phyloP scores from a whole-genome alignment of 2,888 invertebrate species.

The Scaptomyza polygonia region DNA sequence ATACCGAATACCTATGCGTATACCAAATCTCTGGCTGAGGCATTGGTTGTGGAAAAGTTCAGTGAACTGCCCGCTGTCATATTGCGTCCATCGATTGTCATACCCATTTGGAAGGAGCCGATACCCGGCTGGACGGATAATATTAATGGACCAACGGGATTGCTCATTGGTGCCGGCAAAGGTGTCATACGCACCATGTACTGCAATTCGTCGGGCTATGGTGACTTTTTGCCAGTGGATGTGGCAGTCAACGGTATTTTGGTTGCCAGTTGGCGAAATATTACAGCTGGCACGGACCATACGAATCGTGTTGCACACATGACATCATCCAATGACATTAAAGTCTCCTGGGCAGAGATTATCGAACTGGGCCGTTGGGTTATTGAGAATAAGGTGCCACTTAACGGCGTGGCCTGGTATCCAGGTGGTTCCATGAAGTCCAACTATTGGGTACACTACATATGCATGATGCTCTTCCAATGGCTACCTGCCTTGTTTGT shows the following conservation, averaged over 20 bases:
- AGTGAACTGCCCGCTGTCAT: conserved; percentile 91
- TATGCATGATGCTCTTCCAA: conserved; percentile 94
- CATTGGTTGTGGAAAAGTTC: conserved; percentile 91
- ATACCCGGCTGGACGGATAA: conserved; percentile 97
- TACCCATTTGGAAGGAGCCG: conserved; percentile 94
- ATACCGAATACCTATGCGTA: conserved; percentile 87
- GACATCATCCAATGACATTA: conserved; percentile 92
- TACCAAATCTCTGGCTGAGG: conserved; percentile 96
- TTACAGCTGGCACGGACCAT: conserved; percentile 65
- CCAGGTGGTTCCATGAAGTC: conserved; percentile 95
- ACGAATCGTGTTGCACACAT: conserved; percentile 88
- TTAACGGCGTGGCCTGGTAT: conserved; percentile 94
- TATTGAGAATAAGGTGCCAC: conserved; percentile 90
- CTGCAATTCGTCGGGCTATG: conserved; percentile 90
- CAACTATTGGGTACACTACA: conserved; percentile 90
- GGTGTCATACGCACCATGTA: conserved; percentile 96
- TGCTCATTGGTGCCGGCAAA: conserved; percentile 92
- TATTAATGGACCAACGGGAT: conserved; percentile 95
- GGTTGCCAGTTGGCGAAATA: conserved; percentile 80
- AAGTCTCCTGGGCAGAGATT: conserved; percentile 94
- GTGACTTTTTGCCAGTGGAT: conserved; percentile 92
- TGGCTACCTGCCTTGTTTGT: conserved; percentile 94
- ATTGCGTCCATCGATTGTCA: conserved; percentile 94
- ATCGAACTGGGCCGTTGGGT: conserved; percentile 92
- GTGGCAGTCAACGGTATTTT: conserved; percentile 89